Conservation (phyloP, 2,113 vertebrate genomes). For the Cygnus buccinator region DNA sequence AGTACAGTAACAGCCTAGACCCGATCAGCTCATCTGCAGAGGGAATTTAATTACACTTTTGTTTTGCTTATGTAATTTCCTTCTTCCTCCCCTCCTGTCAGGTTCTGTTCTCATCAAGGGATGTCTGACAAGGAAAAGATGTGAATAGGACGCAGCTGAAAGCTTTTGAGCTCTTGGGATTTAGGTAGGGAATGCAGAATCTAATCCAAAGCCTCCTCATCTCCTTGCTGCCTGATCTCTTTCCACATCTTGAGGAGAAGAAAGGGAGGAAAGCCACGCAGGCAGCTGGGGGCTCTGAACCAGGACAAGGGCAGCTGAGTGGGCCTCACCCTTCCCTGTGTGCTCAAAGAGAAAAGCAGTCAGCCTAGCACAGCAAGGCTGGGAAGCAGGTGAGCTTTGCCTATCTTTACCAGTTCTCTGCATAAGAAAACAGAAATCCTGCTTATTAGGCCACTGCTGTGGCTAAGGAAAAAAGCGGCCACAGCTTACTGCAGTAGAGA, state of each 20-base stretch:
- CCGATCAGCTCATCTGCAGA: constrained; percentile 25
- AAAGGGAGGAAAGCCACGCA: neutral
- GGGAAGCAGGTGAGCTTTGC: neutral
- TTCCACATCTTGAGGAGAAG: neutral
- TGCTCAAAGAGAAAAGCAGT: neutral
- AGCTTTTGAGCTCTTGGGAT: constrained; percentile 30
- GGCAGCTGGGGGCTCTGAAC: neutral
- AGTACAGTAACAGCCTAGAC: neutral
- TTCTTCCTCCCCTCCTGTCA: constrained; percentile 27
- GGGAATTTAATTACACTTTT: constrained; percentile 45
- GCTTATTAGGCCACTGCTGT: neutral
- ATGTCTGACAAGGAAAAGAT: constrained; percentile 42
- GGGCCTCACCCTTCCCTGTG: rapidly evolving
- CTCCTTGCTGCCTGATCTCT: neutral
- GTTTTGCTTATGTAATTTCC: constrained; percentile 48
- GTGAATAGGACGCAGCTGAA: constrained; percentile 44
- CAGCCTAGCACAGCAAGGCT: neutral
- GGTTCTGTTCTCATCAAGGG: neutral
- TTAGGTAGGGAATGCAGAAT: neutral
- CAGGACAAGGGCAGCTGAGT: neutral
- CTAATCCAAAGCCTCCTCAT: neutral
- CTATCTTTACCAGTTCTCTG: neutral
- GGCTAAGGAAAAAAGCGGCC: neutral
- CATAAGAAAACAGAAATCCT: neutral
- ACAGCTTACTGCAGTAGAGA: neutral